Base-by-base conservation (phyloP, 2,113 vertebrate genomes). In the Corydoras sp. region DNA sequence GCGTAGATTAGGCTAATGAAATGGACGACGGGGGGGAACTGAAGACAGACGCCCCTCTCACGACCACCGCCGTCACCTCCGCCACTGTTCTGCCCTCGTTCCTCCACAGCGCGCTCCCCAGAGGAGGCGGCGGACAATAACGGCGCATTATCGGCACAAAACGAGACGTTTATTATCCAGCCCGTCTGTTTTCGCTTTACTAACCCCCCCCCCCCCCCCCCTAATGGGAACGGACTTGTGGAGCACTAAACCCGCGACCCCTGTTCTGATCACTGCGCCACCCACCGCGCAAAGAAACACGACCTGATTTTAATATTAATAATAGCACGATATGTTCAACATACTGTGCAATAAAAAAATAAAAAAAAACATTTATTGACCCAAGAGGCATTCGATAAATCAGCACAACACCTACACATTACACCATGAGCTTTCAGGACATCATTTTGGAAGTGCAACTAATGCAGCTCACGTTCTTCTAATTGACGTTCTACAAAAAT, bases 1-100 rank as follows among this genome's bases (percentile, higher is more conserved):
- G 83, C 84, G 82, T 68, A 77, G 82, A 84, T 85, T 83, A 75
- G 73, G 70, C 74, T 86, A 88, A 87, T 87, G 84, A 87, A 84
- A 85, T 86, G 85, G 84, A 69, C 69, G 80, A 64, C 71, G 75
- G 79, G 31, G 54, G 81, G 83, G 82, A 83, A 68, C 71, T 73
- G 77, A 74, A 76, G 78, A 62, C 82, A 83, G 78, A 82, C 77
- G 81, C 69, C 71, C 82, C 59, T 48, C 56, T 43, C 43, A 15
- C 18, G 14, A 32, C 62, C 62, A 56, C 14, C 54, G 3, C n/a
- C 54, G n/a, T 13, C 54, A 56, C 14, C 54, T n/a, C n/a, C 54
- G n/a, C 4, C 54, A 56, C 14, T n/a, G 3, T 7, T 56, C n/a
- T n/a, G 32, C 11, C 53, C 69, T 58, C 71, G 58, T 54, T 55